Evolutionary conservation across 2,113 vertebrate genomes (phyloP).

Genomic region (Perognathus longimembris): DNA sequence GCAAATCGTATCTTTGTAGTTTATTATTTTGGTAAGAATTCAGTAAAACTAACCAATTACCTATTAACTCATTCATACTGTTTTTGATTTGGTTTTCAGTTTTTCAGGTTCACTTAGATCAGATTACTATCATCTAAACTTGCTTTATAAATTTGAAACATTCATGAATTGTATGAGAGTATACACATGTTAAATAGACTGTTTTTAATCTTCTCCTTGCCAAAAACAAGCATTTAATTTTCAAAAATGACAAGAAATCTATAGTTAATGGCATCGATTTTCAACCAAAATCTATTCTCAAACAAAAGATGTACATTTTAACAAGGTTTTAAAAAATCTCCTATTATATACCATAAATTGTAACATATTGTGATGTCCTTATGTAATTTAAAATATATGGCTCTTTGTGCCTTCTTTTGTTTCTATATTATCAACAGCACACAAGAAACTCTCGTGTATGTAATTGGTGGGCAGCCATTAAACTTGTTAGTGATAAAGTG

Average conservation of each 20-base stretch:
- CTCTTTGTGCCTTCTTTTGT: neutral
- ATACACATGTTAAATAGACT: neutral
- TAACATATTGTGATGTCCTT: neutral
- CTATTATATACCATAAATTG: neutral
- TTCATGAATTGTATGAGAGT: neutral
- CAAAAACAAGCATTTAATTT: conserved; percentile 6
- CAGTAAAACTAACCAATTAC: neutral
- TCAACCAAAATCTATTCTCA: neutral
- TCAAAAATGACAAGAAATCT: neutral
- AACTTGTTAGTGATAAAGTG: neutral
- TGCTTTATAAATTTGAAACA: neutral
- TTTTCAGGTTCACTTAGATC: neutral
- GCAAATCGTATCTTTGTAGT: neutral
- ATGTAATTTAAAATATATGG: neutral
- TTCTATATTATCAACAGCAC: neutral
- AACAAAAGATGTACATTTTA: neutral
- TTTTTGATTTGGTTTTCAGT: neutral
- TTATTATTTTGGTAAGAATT: neutral
- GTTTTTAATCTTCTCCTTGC: neutral
- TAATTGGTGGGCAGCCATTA: neutral
- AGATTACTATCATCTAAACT: conserved; percentile 2
- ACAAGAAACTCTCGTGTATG: neutral
- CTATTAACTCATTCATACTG: neutral
- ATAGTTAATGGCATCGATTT: neutral
- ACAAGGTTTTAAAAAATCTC: neutral